Conservation (phyloP, 2,113 vertebrate genomes). For the Epinephelus moara region DNA sequence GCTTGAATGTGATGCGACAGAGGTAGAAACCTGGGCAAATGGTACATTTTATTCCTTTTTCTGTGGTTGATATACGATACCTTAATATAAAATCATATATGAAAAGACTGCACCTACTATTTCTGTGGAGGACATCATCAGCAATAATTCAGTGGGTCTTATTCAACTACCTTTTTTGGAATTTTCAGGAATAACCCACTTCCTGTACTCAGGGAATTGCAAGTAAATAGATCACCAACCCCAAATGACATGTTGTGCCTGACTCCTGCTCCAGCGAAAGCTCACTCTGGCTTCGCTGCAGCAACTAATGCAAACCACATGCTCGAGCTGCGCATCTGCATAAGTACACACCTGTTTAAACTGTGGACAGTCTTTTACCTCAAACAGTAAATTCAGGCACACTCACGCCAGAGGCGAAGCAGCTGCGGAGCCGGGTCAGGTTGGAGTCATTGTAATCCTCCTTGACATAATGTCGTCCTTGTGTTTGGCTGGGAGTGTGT, state of each 20-base stretch:
- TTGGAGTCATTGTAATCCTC: slow-evolving; percentile 76
- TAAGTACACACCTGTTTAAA: slow-evolving; percentile 78
- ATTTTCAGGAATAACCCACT: slow-evolving; percentile 50
- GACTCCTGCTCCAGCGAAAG: slow-evolving; percentile 35
- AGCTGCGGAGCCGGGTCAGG: slow-evolving; percentile 64
- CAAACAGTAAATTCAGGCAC: slow-evolving; percentile 68
- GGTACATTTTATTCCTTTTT: background rate
- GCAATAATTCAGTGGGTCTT: background rate
- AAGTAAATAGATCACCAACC: slow-evolving; percentile 52
- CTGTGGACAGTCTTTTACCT: slow-evolving; percentile 60
- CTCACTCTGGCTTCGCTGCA: slow-evolving; percentile 46
- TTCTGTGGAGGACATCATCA: background rate
- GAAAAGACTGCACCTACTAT: background rate
- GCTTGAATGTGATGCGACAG: background rate
- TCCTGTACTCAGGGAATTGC: slow-evolving; percentile 48
- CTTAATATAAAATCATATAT: background rate
- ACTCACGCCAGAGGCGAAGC: slow-evolving; percentile 60
- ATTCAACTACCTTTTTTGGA: slow-evolving; percentile 33
- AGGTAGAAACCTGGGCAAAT: background rate
- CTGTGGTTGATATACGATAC: background rate
- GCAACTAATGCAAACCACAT: slow-evolving; percentile 74
- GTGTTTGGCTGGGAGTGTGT: slow-evolving; percentile 52
- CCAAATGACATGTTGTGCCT: slow-evolving; percentile 55
- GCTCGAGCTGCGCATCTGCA: slow-evolving; percentile 63
- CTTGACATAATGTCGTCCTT: slow-evolving; percentile 75